Conservation (phyloP, 2,888 invertebrate species). For the Stenichneumon culpator region DNA sequence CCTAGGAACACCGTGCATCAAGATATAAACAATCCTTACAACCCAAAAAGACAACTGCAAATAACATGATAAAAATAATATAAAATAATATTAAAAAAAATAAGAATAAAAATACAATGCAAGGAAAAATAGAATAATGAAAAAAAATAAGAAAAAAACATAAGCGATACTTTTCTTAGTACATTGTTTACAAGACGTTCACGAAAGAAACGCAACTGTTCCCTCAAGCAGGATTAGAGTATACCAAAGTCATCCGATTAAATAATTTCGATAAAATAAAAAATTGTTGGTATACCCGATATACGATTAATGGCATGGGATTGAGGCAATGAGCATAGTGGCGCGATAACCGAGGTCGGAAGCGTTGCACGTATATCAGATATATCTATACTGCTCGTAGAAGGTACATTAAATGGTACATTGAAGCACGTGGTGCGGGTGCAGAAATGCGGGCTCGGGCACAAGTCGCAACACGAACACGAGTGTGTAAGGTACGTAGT, state of each 20-base stretch:
- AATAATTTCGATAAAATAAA: too few species aligned
- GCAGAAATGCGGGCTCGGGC: slow-evolving; percentile 47
- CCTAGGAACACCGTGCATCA: too few species aligned
- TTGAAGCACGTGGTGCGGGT: slow-evolving; percentile 9
- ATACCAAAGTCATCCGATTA: too few species aligned
- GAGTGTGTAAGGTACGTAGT: not conserved
- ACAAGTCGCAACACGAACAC: slow-evolving; percentile 3
- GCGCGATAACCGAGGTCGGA: slow-evolving; percentile 12
- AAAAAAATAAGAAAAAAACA: too few species aligned
- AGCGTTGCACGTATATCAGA: not conserved
- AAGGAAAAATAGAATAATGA: too few species aligned
- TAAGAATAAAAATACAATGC: too few species aligned
- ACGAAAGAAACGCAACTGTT: not conserved
- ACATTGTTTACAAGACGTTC: not conserved
- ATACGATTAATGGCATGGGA: not conserved
- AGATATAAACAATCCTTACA: too few species aligned
- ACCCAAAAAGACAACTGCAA: too few species aligned
- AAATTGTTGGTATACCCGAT: not conserved
- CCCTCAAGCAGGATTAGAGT: not conserved
- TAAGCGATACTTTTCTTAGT: not conserved
- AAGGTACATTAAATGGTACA: slow-evolving; percentile 6
- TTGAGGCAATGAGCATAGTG: slow-evolving; percentile 6
- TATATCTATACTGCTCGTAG: not conserved
- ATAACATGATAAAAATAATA: too few species aligned
- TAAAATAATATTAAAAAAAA: too few species aligned